phyloP scores from a whole-genome alignment of 2,888 invertebrate species.

The Bimastos eiseni region DNA sequence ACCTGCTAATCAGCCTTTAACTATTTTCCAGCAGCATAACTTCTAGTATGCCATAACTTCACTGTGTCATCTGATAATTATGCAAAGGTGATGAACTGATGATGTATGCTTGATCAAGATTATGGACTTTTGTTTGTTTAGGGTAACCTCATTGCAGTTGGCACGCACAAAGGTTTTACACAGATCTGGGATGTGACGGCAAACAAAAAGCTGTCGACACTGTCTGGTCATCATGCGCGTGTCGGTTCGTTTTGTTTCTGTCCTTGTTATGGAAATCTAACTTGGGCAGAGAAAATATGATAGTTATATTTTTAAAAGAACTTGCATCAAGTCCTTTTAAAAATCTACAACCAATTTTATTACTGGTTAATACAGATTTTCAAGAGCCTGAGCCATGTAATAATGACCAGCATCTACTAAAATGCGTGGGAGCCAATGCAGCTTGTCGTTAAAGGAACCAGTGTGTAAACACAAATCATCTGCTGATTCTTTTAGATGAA shows the following conservation, averaged over 20 bases:
- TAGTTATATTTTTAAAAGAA: background rate
- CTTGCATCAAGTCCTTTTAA: background rate
- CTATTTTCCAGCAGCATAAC: too few relatives aligned
- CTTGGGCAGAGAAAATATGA: background rate
- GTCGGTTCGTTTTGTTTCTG: conserved; percentile 59
- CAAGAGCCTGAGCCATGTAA: background rate
- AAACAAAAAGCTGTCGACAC: conserved; percentile 86
- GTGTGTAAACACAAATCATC: background rate
- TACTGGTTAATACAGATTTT: background rate
- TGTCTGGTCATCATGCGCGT: conserved; percentile 85
- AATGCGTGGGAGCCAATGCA: too few relatives aligned
- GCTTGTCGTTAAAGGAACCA: background rate
- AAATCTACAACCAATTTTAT: background rate
- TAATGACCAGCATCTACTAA: too few relatives aligned
- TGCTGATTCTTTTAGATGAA: background rate
- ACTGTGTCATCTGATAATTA: conserved; percentile 2
- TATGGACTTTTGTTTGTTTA: conserved; percentile 46
- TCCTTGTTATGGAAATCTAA: background rate
- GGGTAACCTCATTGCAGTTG: conserved; percentile 94
- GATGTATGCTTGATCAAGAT: background rate
- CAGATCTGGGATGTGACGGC: conserved; percentile 97
- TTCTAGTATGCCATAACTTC: background rate
- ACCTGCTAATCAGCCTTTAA: too few relatives aligned
- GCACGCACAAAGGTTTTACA: conserved; percentile 91
- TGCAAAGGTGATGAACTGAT: background rate